A percentile compares a stretch with the other conserved stretches of the same genome.
Conservation (phyloP, 2,113 vertebrate species). For the Corythaeola cristata region DNA sequence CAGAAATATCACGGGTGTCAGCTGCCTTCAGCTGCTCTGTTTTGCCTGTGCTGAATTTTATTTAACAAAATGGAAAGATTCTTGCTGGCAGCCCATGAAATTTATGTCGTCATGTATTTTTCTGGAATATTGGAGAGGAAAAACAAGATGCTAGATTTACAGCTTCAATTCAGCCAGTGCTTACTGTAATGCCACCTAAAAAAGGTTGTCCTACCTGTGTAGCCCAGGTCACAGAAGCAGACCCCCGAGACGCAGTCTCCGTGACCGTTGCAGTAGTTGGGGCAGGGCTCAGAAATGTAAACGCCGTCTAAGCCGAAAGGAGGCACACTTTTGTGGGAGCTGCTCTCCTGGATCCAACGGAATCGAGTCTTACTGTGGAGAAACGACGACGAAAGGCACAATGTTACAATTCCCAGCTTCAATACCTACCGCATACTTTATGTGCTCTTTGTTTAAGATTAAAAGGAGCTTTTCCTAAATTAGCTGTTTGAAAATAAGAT, state of each 20-base stretch:
- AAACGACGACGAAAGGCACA: accelerated
- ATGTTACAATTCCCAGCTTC: neutral
- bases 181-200: neutral
- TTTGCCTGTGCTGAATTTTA: slow-evolving; percentile 12
- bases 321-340: slow-evolving; percentile 84
- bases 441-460: neutral
- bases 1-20: neutral
- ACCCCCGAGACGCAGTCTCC: slow-evolving; percentile 96
- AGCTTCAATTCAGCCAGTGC: neutral
- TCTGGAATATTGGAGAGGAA: neutral
- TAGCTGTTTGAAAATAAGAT: neutral
- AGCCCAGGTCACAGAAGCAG: slow-evolving; percentile 97
- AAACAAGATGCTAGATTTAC: neutral
- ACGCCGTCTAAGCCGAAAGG: slow-evolving; percentile 92
- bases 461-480: neutral
- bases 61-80: slow-evolving; percentile 12
- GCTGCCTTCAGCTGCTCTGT: neutral
- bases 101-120: neutral
- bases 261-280: slow-evolving; percentile 91
- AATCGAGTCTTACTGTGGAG: slow-evolving; percentile 91
- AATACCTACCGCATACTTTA: neutral
- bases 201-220: slow-evolving; percentile 80
- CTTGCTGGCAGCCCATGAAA: neutral
- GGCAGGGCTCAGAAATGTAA: slow-evolving; percentile 96
- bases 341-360: slow-evolving; percentile 98